These are phyloP conservation scores for Hippocampus comes DNA, from an alignment of 2,113 vertebrate species.

Conservation along the genomic window DNA sequence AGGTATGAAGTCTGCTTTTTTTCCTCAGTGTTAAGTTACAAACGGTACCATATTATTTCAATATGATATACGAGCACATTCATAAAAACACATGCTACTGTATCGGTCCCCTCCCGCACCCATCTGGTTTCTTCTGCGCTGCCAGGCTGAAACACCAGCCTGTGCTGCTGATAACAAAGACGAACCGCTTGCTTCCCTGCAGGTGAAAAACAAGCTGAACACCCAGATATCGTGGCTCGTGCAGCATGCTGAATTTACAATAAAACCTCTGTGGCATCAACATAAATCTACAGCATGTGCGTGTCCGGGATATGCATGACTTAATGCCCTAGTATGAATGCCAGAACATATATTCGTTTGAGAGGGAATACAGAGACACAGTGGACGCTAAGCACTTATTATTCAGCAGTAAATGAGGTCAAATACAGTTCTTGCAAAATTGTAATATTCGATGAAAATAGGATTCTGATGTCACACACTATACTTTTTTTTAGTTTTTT, in stretches of 20 bases:
- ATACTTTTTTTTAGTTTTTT: too few relatives aligned
- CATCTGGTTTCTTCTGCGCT: conserved; percentile 4
- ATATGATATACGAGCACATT: not conserved
- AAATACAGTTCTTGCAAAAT: conserved; percentile 9
- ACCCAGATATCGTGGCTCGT: conserved; percentile 27
- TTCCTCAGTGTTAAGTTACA: not conserved
- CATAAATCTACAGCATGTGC: conserved; percentile 45
- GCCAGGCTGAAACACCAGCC: conserved; percentile 35
- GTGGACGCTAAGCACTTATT: conserved; percentile 25
- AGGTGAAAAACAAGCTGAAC: conserved; percentile 48
- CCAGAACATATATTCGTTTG: conserved; percentile 35
- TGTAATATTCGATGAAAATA: not conserved
- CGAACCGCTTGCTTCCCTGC: conserved; percentile 33
- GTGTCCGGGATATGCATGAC: conserved; percentile 37
- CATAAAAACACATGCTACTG: conserved; percentile 1
- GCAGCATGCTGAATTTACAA: conserved; percentile 38
- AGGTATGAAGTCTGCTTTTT: not conserved
- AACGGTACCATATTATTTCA: not conserved
- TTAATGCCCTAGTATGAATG: conserved; percentile 33
- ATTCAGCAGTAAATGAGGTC: conserved; percentile 43
- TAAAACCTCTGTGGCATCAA: conserved; percentile 31
- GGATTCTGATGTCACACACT: not conserved
- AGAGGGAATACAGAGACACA: conserved; percentile 16
- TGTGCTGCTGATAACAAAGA: conserved; percentile 53
- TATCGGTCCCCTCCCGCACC: not conserved